Percentiles rank a stretch among this genome's conserved stretches.
Conservation (phyloP, 1,140 invertebrate genomes). For the Diorhabda elongata region DNA sequence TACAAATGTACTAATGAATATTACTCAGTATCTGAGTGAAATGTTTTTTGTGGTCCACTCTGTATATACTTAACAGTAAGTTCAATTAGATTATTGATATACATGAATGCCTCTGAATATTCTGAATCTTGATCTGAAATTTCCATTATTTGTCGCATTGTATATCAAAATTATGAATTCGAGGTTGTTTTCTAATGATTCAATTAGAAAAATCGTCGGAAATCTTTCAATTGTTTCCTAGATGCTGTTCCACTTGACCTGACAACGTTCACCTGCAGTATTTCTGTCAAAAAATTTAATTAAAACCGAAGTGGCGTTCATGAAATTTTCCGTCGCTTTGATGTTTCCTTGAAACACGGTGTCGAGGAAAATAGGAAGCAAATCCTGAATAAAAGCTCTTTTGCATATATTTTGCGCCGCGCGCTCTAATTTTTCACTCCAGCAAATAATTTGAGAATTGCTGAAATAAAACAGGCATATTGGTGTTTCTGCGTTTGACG, state of each 20-base stretch:
- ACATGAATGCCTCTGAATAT: too few relatives aligned
- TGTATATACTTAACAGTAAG: too few relatives aligned
- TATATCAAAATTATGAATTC: too few relatives aligned
- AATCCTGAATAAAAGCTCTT: constrained; percentile 10
- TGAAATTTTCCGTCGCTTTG: not conserved
- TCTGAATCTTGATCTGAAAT: too few relatives aligned
- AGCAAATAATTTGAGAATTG: constrained; percentile 19
- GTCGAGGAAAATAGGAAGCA: constrained; percentile 11
- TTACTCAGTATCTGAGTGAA: too few relatives aligned
- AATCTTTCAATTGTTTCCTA: not conserved
- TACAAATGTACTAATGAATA: too few relatives aligned
- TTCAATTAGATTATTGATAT: too few relatives aligned
- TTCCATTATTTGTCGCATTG: too few relatives aligned
- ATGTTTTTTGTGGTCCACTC: too few relatives aligned
- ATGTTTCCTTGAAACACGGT: constrained; percentile 13
- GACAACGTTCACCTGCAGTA: not conserved
- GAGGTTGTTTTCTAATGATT: too few relatives aligned
- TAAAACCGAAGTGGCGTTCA: not conserved
- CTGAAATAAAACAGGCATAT: constrained; percentile 12
- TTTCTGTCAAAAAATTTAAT: constrained; percentile 7
- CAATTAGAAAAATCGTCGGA: too few relatives aligned
- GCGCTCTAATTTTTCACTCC: constrained; percentile 14
- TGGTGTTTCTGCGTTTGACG: constrained; percentile 3
- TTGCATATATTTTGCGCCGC: constrained; percentile 6
- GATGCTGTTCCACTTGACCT: not conserved